Conservation (phyloP, 2,113 vertebrate species). For the Orycteropus afer region DNA sequence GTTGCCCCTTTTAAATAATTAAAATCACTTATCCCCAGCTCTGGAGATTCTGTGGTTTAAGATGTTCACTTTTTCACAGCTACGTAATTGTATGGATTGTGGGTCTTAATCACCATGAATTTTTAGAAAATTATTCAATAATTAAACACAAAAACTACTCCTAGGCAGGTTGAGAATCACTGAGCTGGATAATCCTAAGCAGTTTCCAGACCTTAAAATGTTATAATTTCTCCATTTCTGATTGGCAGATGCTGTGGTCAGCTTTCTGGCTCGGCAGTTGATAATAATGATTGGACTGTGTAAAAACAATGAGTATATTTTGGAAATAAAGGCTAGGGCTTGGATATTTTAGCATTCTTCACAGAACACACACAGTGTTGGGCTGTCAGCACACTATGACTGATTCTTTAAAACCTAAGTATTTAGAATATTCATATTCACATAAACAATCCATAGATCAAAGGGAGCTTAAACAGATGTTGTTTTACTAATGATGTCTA, state of each 20-base stretch:
- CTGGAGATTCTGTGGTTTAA: neutral
- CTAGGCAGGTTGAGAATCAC: neutral
- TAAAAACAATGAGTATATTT: slow-evolving; percentile 30
- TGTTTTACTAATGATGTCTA: slow-evolving; percentile 67
- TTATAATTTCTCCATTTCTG: neutral
- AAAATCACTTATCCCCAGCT: neutral
- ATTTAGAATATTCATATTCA: slow-evolving; percentile 41
- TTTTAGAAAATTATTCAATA: neutral
- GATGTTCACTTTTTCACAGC: neutral
- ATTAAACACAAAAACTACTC: neutral
- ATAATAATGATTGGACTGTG: neutral
- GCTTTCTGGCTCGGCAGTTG: neutral
- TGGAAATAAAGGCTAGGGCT: neutral
- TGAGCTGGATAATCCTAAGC: neutral
- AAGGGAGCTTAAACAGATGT: slow-evolving; percentile 52
- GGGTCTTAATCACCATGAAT: neutral
- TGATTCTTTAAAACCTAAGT: slow-evolving; percentile 34
- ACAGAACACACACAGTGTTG: neutral
- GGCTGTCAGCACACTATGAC: neutral
- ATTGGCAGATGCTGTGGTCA: neutral
- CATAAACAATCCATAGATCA: neutral
- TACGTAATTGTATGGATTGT: neutral
- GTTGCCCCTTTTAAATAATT: slow-evolving; percentile 20
- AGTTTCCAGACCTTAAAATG: neutral
- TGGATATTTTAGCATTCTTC: slow-evolving; percentile 11